Percentiles rank a stretch among this genome's conserved stretches.
phyloP scores from a whole-genome alignment of 1,140 invertebrate species.

The Aphaenogaster ashmeadi region DNA sequence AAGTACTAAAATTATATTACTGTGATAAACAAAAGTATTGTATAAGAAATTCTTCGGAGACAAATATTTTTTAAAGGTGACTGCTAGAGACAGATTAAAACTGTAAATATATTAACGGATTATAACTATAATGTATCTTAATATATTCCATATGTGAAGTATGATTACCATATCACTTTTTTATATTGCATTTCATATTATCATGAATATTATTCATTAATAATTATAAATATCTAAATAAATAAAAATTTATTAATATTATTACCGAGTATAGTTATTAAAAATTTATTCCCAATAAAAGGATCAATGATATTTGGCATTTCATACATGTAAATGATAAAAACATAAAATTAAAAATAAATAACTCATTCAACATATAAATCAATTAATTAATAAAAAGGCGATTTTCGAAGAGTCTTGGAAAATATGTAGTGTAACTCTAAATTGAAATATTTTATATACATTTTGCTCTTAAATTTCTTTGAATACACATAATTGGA shows the following conservation, averaged over 20 bases:
- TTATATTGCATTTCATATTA: conserved; percentile 56
- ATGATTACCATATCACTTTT: conserved; percentile 58
- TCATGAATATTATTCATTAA: conserved; percentile 39
- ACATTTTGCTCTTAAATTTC: no score
- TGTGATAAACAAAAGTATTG: conserved; percentile 72
- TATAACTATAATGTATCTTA: conserved; percentile 22
- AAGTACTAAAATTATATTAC: conserved; percentile 68
- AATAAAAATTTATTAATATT: conserved; percentile 23
- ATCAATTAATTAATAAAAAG: no score
- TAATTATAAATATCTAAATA: conserved; percentile 13
- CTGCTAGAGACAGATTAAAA: background rate
- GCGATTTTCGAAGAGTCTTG: no score
- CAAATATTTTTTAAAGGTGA: conserved; percentile 67
- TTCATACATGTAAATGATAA: no score
- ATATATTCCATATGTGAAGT: conserved; percentile 40
- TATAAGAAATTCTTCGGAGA: conserved; percentile 64
- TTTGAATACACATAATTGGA: no score
- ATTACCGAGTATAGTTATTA: background rate
- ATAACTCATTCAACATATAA: no score
- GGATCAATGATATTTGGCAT: no score
- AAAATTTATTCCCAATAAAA: background rate
- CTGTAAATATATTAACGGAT: conserved; percentile 25
- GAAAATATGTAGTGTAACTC: no score
- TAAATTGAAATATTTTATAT: no score
- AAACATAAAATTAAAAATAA: no score